A percentile compares a stretch with the other conserved stretches of the same genome.
Conservation (phyloP, 1,140 invertebrate genomes). For the Caerostris extrusa region DNA sequence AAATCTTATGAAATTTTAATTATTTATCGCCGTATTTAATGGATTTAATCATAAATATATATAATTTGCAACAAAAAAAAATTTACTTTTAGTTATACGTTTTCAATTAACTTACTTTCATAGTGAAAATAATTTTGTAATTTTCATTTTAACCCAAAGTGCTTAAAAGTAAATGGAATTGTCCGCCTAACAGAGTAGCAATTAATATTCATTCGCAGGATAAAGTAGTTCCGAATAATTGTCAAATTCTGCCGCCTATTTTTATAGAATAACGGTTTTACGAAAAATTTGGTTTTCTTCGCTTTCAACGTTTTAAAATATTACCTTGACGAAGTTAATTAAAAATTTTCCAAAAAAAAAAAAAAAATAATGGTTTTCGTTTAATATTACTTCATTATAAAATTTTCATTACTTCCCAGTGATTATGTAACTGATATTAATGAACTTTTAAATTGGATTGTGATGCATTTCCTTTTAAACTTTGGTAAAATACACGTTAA, state of each 20-base stretch:
- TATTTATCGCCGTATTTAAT: no score
- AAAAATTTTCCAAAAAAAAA: neutral
- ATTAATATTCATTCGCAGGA: conserved; percentile 1
- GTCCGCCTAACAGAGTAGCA: neutral
- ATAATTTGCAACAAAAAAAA: no score
- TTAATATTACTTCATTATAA: neutral
- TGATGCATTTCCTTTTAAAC: neutral
- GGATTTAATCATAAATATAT: no score
- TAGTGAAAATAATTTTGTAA: neutral
- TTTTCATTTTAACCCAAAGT: neutral
- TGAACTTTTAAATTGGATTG: neutral
- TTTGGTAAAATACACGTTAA: no score
- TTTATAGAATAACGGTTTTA: neutral
- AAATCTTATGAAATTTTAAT: no score
- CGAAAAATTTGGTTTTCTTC: neutral
- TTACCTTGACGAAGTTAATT: neutral
- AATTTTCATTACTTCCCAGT: neutral
- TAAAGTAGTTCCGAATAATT: neutral
- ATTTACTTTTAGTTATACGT: neutral
- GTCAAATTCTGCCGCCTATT: neutral
- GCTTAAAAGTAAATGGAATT: neutral
- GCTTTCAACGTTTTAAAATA: neutral
- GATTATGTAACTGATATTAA: neutral
- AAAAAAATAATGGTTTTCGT: neutral
- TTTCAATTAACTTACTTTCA: neutral